A percentile compares a stretch with the other conserved stretches of the same genome.
These are phyloP conservation scores for human DNA, from an alignment of 2,113 vertebrate genomes.

Conservation along the genomic window DNA sequence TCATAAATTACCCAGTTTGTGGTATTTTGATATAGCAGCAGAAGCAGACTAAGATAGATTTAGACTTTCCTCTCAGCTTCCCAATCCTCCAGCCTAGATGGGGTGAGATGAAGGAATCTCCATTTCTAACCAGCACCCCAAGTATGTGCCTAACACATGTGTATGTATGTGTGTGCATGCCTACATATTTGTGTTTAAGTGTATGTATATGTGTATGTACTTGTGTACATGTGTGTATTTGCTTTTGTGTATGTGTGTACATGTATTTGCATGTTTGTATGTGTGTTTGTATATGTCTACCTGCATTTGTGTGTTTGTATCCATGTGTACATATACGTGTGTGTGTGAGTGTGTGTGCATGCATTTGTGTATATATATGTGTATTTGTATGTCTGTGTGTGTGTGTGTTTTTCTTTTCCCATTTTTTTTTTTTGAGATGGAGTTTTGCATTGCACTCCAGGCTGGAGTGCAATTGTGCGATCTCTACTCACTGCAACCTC, in stretches of 20 bases:
- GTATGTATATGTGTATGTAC: background rate
- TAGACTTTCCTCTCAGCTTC: background rate
- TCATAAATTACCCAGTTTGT: background rate
- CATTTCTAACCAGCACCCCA: background rate
- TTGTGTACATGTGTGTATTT: background rate
- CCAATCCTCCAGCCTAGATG: background rate
- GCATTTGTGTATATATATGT: background rate
- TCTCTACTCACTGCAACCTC: too few species aligned
- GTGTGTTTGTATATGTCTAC: background rate
- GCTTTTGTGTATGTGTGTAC: background rate
- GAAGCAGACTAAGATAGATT: background rate
- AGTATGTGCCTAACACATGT: background rate
- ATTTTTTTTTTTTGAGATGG: too few species aligned
- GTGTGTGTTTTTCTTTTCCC: background rate
- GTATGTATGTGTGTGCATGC: background rate
- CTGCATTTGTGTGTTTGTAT: background rate
- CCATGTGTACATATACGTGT: too few species aligned
- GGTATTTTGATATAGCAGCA: background rate
- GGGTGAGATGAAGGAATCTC: background rate
- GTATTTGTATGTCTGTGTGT: background rate
- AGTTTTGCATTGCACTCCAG: too few species aligned
- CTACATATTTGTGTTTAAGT: background rate
- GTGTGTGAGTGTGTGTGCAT: background rate
- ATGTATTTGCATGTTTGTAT: background rate
- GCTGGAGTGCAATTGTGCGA: too few species aligned